Evolutionary conservation across 2,113 vertebrate species (phyloP), one percentile per base, ranked within the genome.

Genomic region (Dipodomys merriami): DNA sequence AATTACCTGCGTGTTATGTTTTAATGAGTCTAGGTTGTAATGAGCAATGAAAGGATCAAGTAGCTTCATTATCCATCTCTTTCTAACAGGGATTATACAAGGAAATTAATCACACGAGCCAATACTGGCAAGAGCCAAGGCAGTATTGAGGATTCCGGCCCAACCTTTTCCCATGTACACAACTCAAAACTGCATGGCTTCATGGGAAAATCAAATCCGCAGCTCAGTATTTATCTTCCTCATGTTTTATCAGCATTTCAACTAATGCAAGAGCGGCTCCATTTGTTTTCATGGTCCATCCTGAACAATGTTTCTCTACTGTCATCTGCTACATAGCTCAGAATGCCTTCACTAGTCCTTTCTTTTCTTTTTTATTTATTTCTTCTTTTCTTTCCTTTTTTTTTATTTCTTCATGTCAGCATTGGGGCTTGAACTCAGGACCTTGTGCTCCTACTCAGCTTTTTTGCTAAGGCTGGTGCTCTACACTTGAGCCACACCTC

Each of bases 21-120:
- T 88, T 90, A 88, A 95, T 83, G 93, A 88, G 49, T 53, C 1
- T 77, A 29, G 22, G 57, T 30, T 81, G 57, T 53, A 76, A 93
- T 10, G 77, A 78, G 83, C 57, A 35, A n/a, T 13, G 44, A 78
- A 95, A 69, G 92, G 88, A 93, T 86, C 93, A 94, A 93, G 88
- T 35, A 49, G 79, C 83, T 88, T 90, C 74, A n/a, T 78, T 67
- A 88, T 16, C 77, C 89, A 64, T 46, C 88, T 88, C 80, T 91
- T 60, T 35, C 27, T 78, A 68, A 64, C 78, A 49, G 64, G 88
- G 76, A 88, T 94, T 88, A 93, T 35, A 68, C 6, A 49, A 72
- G 72, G 86, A 94, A 92, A 94, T 83, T 77, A 85, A 91, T 73
- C 71, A 35, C 71, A 12, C 27, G 33, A 83, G 30, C 76, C 74